These are phyloP conservation scores for Bufo bufo DNA, from an alignment of 2,113 vertebrate species.

Conservation along the genomic window DNA sequence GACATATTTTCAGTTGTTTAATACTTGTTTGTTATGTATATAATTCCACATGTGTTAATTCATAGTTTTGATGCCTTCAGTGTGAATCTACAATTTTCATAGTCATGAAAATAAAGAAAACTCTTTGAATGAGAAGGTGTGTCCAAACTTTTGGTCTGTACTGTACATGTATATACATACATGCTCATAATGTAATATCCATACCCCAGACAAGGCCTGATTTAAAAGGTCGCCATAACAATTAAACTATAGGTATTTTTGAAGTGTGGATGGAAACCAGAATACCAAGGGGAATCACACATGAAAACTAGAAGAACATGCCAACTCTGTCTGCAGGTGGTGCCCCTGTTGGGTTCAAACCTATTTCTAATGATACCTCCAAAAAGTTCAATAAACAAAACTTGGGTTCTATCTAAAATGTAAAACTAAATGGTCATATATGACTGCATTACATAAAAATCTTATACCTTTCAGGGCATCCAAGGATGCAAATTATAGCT, in stretches of 20 bases:
- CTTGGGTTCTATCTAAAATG: not conserved
- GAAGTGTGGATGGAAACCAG: not conserved
- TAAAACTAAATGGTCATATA: not conserved
- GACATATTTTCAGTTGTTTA: no score
- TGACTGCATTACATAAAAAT: not conserved
- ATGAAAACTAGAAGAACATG: not conserved
- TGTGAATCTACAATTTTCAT: no score
- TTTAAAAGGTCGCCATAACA: not conserved
- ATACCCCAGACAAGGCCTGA: not conserved
- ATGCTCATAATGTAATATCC: not conserved
- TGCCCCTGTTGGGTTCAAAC: not conserved
- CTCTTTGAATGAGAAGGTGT: no score
- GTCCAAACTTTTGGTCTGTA: no score
- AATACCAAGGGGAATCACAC: not conserved
- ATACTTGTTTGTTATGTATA: no score
- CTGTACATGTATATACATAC: not conserved
- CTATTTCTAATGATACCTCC: not conserved
- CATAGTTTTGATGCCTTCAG: no score
- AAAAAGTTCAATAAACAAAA: not conserved
- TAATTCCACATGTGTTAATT: no score
- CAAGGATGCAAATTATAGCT: slow-evolving; percentile 1
- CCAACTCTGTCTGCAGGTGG: not conserved
- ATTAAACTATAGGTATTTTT: not conserved
- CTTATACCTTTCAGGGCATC: not conserved
- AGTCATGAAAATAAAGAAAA: no score